phyloP scores from a whole-genome alignment of 2,797 vertebrate species.

The Hemibagrus guttatus region DNA sequence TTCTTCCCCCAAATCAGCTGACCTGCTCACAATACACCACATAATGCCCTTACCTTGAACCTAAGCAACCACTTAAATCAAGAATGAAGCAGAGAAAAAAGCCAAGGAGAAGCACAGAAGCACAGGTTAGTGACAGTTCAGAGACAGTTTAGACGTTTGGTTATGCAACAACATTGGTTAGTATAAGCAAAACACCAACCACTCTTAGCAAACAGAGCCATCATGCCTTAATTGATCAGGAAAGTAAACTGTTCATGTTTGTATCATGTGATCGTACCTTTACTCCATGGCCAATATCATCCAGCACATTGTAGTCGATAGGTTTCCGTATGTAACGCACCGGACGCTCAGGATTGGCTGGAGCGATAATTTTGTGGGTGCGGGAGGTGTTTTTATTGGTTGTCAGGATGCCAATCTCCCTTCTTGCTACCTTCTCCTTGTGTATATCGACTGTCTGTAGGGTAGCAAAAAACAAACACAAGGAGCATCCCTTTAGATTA shows the following conservation, averaged over 20 bases:
- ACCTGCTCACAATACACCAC: constrained; percentile 33
- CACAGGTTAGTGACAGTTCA: constrained; percentile 78
- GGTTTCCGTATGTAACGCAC: constrained; percentile 90
- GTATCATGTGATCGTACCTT: constrained; percentile 72
- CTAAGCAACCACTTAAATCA: constrained; percentile 97
- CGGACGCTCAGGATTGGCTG: constrained; percentile 84
- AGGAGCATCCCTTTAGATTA: neutral
- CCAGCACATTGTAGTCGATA: constrained; percentile 86
- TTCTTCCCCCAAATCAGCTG: constrained; percentile 64
- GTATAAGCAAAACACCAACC: constrained; percentile 46
- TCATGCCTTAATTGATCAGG: neutral
- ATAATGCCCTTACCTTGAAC: constrained; percentile 92
- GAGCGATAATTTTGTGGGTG: constrained; percentile 89
- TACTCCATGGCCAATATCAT: constrained; percentile 88
- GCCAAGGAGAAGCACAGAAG: constrained; percentile 81
- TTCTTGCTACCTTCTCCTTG: constrained; percentile 89
- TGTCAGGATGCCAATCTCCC: constrained; percentile 90
- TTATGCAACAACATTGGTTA: constrained; percentile 42
- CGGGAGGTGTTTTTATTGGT: constrained; percentile 90
- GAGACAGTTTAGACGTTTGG: constrained; percentile 37
- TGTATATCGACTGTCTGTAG: constrained; percentile 89
- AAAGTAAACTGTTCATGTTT: neutral
- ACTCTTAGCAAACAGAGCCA: constrained; percentile 2
- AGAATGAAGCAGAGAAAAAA: constrained; percentile 81
- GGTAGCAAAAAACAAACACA: neutral